A percentile compares a stretch with the other conserved stretches of the same genome.
phyloP scores from a whole-genome alignment of 2,888 invertebrate genomes.

The Malthinus flaveolus region DNA sequence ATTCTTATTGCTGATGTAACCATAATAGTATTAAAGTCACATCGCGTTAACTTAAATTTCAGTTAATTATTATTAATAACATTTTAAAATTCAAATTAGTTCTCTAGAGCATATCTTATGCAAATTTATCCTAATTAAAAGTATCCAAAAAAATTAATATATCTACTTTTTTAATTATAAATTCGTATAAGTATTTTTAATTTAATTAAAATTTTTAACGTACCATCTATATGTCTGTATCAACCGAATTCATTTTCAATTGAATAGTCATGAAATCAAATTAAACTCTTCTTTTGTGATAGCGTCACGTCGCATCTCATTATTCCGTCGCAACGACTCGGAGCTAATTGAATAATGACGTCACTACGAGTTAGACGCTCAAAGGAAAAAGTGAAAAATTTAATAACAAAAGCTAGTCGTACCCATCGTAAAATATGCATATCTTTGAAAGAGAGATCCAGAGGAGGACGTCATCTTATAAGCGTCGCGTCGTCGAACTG shows the following conservation, averaged over 20 bases:
- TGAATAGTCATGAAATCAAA: conserved; percentile 40
- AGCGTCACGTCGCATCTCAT: conserved; percentile 48
- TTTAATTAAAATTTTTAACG: neutral
- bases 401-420: conserved; percentile 38
- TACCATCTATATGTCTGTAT: conserved; percentile 22
- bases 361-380: conserved; percentile 34
- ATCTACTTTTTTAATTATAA: too few relatives aligned
- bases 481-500: conserved; percentile 19
- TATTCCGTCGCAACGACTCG: conserved; percentile 41
- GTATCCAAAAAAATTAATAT: too few relatives aligned
- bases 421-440: conserved; percentile 7
- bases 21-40: too few relatives aligned
- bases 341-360: conserved; percentile 48
- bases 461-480: conserved; percentile 28
- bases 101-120: too few relatives aligned
- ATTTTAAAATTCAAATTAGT: too few relatives aligned
- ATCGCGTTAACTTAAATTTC: too few relatives aligned
- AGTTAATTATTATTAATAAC: too few relatives aligned
- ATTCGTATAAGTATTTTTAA: neutral
- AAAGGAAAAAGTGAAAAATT: conserved; percentile 37
- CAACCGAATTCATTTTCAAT: conserved; percentile 24
- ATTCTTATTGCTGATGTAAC: too few relatives aligned
- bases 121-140: too few relatives aligned
- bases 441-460: too few relatives aligned
- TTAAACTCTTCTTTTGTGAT: conserved; percentile 45